A percentile compares a stretch with the other conserved stretches of the same genome.
Evolutionary conservation across 2,113 vertebrate species (phyloP).

Genomic region (Channa maculata): DNA sequence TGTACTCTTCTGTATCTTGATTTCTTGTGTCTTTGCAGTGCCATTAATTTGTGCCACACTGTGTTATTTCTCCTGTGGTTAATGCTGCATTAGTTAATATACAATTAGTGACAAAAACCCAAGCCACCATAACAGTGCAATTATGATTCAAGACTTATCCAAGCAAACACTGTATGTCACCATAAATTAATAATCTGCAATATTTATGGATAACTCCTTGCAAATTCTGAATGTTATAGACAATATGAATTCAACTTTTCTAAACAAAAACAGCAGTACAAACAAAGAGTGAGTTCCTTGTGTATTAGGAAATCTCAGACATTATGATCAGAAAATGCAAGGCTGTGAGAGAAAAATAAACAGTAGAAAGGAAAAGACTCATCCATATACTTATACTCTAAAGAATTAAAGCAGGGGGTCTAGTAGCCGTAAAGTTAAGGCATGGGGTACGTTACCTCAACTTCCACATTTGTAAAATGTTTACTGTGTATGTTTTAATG

Average conservation of each 20-base stretch:
- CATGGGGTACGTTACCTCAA: too few relatives aligned
- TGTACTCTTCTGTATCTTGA: constrained; percentile 11
- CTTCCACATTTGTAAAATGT: too few relatives aligned
- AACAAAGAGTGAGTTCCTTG: too few relatives aligned
- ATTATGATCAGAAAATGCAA: too few relatives aligned
- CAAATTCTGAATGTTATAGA: not conserved
- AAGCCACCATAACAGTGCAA: constrained; percentile 15
- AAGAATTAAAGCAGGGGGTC: too few relatives aligned
- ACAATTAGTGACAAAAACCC: constrained; percentile 34
- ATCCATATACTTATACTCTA: too few relatives aligned
- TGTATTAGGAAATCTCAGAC: too few relatives aligned
- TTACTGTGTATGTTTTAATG: not conserved
- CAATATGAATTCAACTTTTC: not conserved
- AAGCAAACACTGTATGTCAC: not conserved
- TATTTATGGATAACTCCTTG: not conserved
- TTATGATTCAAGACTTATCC: constrained; percentile 15
- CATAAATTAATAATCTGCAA: not conserved
- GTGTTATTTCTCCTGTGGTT: constrained; percentile 31
- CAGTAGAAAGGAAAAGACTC: too few relatives aligned
- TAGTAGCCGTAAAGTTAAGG: too few relatives aligned
- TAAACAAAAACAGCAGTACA: too few relatives aligned
- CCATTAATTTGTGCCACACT: constrained; percentile 40
- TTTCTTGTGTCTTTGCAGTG: constrained; percentile 15
- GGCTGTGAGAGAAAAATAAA: too few relatives aligned
- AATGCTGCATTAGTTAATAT: constrained; percentile 16